A percentile compares a stretch with the other conserved stretches of the same genome.
Conservation (phyloP, 2,113 vertebrate species). For the Manacus vitellinus region DNA sequence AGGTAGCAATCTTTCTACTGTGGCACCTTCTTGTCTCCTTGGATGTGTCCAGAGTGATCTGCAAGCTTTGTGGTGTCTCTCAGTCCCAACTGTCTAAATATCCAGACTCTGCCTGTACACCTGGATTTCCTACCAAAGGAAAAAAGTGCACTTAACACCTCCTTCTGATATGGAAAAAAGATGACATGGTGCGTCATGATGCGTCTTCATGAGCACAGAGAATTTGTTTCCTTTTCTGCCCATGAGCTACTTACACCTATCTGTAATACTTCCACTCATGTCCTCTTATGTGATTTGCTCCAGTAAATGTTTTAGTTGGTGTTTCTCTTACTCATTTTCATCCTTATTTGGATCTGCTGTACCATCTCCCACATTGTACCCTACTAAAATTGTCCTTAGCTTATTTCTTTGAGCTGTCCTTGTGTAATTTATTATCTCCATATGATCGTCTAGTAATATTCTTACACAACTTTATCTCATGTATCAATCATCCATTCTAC, state of each 20-base stretch:
- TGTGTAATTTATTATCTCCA: slow-evolving; percentile 56
- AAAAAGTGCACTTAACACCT: neutral
- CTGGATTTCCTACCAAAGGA: neutral
- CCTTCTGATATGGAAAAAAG: neutral
- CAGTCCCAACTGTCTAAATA: fast-evolving
- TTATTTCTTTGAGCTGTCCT: slow-evolving; percentile 39
- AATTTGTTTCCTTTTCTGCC: neutral
- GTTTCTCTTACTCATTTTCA: neutral
- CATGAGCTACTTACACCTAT: neutral
- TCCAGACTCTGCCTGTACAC: neutral
- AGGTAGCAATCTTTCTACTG: neutral
- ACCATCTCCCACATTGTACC: neutral
- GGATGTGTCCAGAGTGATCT: neutral
- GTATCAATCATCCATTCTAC: slow-evolving; percentile 60
- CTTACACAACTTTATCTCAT: slow-evolving; percentile 66
- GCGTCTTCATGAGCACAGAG: neutral
- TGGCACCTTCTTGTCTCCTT: neutral
- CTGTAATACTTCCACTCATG: neutral
- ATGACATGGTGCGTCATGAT: neutral
- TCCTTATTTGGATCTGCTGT: neutral
- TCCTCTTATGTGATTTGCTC: neutral
- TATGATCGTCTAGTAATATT: slow-evolving; percentile 50
- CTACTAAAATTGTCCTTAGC: slow-evolving; percentile 22
- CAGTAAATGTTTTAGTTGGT: neutral
- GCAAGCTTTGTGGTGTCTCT: neutral